These are phyloP conservation scores for Olivierus martensii DNA, from an alignment of 1,140 invertebrate genomes.

Conservation along the genomic window DNA sequence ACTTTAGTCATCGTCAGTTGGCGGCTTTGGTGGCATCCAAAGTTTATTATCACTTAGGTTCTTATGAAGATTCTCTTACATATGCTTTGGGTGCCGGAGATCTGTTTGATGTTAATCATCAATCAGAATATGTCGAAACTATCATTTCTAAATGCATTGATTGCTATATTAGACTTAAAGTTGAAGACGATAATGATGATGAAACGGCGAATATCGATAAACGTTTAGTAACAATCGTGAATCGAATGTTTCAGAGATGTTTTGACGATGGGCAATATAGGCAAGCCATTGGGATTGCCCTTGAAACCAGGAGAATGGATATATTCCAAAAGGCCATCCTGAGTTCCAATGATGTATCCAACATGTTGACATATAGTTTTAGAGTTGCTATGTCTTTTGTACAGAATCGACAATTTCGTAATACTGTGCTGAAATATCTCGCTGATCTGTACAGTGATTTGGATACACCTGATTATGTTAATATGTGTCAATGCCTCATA, in stretches of 20 bases:
- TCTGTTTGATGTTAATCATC: constrained; percentile 83
- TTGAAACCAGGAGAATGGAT: constrained; percentile 93
- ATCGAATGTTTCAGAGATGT: constrained; percentile 93
- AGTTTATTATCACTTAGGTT: constrained; percentile 94
- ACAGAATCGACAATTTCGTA: constrained; percentile 81
- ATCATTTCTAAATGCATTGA: constrained; percentile 80
- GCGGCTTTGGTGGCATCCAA: constrained; percentile 96
- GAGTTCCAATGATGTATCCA: constrained; percentile 74
- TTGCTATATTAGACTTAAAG: constrained; percentile 77
- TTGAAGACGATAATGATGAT: constrained; percentile 44
- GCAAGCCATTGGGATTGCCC: constrained; percentile 81
- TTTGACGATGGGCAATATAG: constrained; percentile 85
- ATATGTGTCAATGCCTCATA: constrained; percentile 78
- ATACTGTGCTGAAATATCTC: constrained; percentile 72
- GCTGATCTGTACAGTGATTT: constrained; percentile 77
- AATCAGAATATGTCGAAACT: constrained; percentile 92
- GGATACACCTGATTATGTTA: constrained; percentile 82
- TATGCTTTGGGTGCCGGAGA: constrained; percentile 86
- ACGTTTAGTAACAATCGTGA: constrained; percentile 82
- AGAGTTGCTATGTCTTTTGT: constrained; percentile 91
- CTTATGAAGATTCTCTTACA: constrained; percentile 87
- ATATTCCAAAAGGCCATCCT: constrained; percentile 83
- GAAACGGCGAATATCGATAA: constrained; percentile 50
- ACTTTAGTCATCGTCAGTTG: constrained; percentile 69
- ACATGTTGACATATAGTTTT: constrained; percentile 88